These are phyloP conservation scores for Morpho deidamia DNA, from an alignment of 2,888 invertebrate genomes.

Conservation along the genomic window DNA sequence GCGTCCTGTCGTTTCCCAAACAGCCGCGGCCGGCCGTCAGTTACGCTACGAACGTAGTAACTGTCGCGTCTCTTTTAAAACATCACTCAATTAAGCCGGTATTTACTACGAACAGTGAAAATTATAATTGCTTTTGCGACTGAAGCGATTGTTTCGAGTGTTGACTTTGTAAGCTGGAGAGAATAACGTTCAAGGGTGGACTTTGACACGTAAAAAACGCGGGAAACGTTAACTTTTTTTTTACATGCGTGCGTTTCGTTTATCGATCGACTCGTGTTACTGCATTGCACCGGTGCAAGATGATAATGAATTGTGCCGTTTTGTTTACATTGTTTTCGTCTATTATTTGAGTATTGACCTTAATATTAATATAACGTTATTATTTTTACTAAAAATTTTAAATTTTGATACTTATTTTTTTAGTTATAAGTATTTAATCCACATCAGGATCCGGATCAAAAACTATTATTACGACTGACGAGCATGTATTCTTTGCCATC, in stretches of 20 bases:
- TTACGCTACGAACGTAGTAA: slow-evolving; percentile 60
- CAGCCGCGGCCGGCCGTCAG: slow-evolving; percentile 39
- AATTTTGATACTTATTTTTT: neutral
- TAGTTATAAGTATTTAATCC: neutral
- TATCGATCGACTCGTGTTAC: slow-evolving; percentile 58
- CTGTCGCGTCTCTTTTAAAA: slow-evolving; percentile 43
- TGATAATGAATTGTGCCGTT: slow-evolving; percentile 44
- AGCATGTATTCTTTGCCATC: slow-evolving; percentile 48
- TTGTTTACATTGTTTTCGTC: slow-evolving; percentile 54
- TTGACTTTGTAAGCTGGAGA: slow-evolving; percentile 3
- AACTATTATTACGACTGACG: slow-evolving; percentile 27
- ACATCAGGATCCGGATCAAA: slow-evolving; percentile 19
- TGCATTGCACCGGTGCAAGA: slow-evolving; percentile 54
- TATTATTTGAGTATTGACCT: neutral
- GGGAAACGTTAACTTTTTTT: slow-evolving; percentile 43
- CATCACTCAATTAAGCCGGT: slow-evolving; percentile 17
- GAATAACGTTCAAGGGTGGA: slow-evolving; percentile 2
- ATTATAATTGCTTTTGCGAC: neutral
- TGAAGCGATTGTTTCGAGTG: slow-evolving; percentile 11
- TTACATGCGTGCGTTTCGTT: slow-evolving; percentile 40
- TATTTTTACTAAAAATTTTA: neutral
- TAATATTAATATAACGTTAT: neutral
- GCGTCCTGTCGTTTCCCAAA: slow-evolving; percentile 49
- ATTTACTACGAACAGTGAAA: slow-evolving; percentile 4
- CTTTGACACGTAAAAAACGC: slow-evolving; percentile 47